Evolutionary conservation across 2,888 invertebrate genomes (phyloP).

Genomic region (Hypsopygia costalis): DNA sequence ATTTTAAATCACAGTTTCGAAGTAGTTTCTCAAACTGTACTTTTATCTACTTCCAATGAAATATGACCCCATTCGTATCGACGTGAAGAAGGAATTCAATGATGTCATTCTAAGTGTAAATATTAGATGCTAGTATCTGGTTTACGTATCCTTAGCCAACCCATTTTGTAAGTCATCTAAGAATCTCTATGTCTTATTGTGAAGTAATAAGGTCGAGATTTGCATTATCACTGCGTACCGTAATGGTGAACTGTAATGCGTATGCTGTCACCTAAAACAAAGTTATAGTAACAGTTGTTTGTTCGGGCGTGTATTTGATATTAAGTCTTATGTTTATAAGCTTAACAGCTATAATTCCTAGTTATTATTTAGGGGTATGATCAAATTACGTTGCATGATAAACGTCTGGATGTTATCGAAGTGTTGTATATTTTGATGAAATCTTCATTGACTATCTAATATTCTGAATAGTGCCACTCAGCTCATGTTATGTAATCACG

Average conservation of each 20-base stretch:
- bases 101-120: neutral
- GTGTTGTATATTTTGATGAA: neutral
- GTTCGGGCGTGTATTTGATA: neutral
- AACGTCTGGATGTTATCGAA: neutral
- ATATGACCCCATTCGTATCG: neutral
- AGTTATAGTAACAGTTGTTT: neutral
- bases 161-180: no score
- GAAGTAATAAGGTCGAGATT: no score
- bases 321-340: neutral
- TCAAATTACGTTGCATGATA: neutral
- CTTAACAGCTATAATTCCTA: neutral
- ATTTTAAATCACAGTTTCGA: neutral
- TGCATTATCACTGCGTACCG: no score
- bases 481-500: no score
- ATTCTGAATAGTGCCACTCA: neutral
- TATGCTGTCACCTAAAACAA: neutral
- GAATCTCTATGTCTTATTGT: no score
- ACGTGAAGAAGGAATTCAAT: neutral
- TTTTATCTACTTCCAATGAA: neutral
- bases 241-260: neutral
- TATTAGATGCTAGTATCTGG: neutral
- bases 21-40: neutral
- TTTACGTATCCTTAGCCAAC: neutral
- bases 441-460: neutral
- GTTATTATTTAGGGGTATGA: neutral